Conservation (phyloP, 2,113 vertebrate genomes). For the Clarias macrocephalus region DNA sequence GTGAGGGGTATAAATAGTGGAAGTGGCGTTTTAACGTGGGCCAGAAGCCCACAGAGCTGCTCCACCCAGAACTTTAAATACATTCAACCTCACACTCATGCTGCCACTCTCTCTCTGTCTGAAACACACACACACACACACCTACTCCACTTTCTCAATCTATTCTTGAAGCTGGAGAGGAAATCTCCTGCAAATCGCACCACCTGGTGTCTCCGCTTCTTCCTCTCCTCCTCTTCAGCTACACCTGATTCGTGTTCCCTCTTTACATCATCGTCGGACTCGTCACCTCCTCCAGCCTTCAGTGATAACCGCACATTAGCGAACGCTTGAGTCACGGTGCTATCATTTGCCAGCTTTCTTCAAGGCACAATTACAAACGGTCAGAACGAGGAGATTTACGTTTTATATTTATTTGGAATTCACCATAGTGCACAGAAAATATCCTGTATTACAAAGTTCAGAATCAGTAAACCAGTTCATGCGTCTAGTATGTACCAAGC, state of each 20-base stretch:
- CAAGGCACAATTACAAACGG: not conserved
- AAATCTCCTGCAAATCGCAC: constrained; percentile 4
- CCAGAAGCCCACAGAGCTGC: constrained; percentile 46
- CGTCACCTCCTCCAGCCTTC: not conserved
- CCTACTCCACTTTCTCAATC: not conserved
- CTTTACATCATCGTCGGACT: not conserved
- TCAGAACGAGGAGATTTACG: not conserved
- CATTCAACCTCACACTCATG: not conserved
- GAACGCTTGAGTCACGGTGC: not conserved
- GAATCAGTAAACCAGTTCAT: not conserved
- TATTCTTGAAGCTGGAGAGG: constrained; percentile 5
- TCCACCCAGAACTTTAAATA: constrained; percentile 54
- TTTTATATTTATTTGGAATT: not conserved
- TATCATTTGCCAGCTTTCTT: not conserved
- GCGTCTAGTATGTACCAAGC: not conserved
- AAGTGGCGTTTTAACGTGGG: constrained; percentile 42
- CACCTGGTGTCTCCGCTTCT: constrained; percentile 20
- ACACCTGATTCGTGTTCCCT: not conserved
- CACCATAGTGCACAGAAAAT: not conserved
- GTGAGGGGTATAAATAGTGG: constrained; percentile 54
- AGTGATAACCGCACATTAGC: not conserved
- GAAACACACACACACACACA: not conserved
- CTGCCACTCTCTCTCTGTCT: not conserved
- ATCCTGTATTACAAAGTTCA: not conserved
- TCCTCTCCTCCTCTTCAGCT: constrained; percentile 3